Percentiles rank a stretch among this genome's conserved stretches.
These are phyloP conservation scores for Cheilosia grossa DNA, from an alignment of 2,888 invertebrate genomes.

Conservation along the genomic window DNA sequence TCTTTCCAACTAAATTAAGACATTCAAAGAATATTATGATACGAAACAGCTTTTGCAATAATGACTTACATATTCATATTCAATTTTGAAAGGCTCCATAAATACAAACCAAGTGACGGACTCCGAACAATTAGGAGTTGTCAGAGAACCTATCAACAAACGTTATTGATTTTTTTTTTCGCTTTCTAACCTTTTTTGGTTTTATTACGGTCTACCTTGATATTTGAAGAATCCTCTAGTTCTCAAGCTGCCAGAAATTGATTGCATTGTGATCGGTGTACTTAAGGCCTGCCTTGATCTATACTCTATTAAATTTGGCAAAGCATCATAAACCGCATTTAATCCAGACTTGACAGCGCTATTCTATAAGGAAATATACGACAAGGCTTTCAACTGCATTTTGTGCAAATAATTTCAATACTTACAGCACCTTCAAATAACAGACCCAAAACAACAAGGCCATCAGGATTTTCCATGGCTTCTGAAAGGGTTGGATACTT, in stretches of 20 bases:
- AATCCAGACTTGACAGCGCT: background rate
- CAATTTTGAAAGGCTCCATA: conserved; percentile 59
- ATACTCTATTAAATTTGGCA: background rate
- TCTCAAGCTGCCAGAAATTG: background rate
- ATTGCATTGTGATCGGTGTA: no score
- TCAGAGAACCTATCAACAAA: conserved; percentile 71
- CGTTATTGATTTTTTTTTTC: no score
- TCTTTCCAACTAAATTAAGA: conserved; percentile 44
- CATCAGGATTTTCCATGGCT: conserved; percentile 84
- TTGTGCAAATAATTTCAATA: background rate
- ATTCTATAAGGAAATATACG: background rate
- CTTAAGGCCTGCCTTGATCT: background rate
- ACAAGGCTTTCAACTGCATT: background rate
- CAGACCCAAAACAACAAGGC: conserved; percentile 87
- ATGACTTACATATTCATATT: conserved; percentile 36
- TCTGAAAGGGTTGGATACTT: conserved; percentile 84
- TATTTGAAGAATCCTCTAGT: background rate
- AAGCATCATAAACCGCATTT: background rate
- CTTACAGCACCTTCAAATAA: conserved; percentile 84
- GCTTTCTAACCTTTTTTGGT: background rate
- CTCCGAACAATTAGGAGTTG: conserved; percentile 76
- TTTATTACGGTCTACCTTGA: background rate
- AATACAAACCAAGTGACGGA: conserved; percentile 75
- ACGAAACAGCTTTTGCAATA: no score
- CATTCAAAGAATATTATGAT: background rate